Evolutionary conservation across 2,888 invertebrate genomes (phyloP), one percentile per base, ranked within the genome.

Genomic region (Acheta domesticus): DNA sequence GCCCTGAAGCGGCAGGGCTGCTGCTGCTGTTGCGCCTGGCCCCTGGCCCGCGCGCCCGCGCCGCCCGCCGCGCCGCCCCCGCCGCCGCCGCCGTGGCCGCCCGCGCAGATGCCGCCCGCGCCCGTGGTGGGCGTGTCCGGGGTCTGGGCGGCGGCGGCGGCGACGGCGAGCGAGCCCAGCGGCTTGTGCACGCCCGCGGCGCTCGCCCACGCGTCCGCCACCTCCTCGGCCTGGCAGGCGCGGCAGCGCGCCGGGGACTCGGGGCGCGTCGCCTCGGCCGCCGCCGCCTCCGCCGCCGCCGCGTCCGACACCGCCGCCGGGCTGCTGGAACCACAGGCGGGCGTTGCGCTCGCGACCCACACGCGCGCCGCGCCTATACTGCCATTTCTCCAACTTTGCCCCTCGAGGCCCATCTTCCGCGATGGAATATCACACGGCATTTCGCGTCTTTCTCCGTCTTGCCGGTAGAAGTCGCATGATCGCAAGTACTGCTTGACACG

Each of bases 1-100:
- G 84, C 83, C 20, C 83, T 78, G 79, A 84, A 83, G 73, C 80
- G 81, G 21, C 77, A 73, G 49, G 79, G 76, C 5, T 74, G 48
- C 49, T 79, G 48, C 49, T 78, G 49, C 76, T 75, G 23, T 23
- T 23, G 50, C 16, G 21, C 21, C 16, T 48, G 36, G 12, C 48
- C 79, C 62, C 20, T 50, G n/a, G 78, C 48, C 21, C 75, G 75
- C 4, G 50, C 77, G 62, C 75, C 78, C 62, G 78, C 78, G 11
- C 62, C 76, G 19, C 36, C 76, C n/a, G 74, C 80, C 74, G 81
- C 23, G 80, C 78, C 48, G 77, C 48, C 11, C 48, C 75, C n/a
- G n/a, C 81, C 36, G 76, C 81, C 36, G 77, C 73, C 14, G 79
- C 49, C 48, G 76, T 49, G 74, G 74, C 79, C 76, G 77, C 74